Base-by-base conservation (phyloP, 2,888 invertebrate genomes). In the Drosophila villosipedis region DNA sequence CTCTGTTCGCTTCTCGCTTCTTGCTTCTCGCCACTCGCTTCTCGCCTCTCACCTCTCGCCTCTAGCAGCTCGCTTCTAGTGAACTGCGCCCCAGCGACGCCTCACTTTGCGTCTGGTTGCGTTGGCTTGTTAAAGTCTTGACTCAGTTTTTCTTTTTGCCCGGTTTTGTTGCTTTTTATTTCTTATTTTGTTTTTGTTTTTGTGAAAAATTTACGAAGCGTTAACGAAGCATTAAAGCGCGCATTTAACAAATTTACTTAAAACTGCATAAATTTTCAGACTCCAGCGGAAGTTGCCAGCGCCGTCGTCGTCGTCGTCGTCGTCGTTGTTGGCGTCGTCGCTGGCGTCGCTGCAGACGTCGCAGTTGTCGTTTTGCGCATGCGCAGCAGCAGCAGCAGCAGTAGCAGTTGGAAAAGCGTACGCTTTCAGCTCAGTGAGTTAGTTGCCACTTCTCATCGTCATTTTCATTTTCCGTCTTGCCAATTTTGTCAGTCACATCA, bases 171-270 rank as follows among this genome's bases (percentile, higher is more conserved):
- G 52, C 22, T n/a, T 50, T 66, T 28, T 49, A 12, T 39, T 54
- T 73, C 71, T 65, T 72, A 60, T 50, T 19, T 64, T 35, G 43
- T 50, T 59, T 60, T 80, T 69, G 53, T 77, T 83, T 81, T 89
- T 84, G 82, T 89, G 83, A 90, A 89, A 90, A 89, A 83, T 90
- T 82, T 89, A 88, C 89, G 89, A 91, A 91, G 90, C 91, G 91
- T 91, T 87, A 92, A 91, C 92, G 92, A 92, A 91, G 91, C 92
- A 92, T 92, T 92, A 92, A 92, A 92, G 92, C 92, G 92, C 91
- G 84, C 92, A 91, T 92, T 92, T 92, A 92, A 92, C 92, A 91
- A 91, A 91, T 92, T 91, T 92, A 91, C 89, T 90, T 87, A 89
- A 91, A 91, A 91, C 89, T 90, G 89, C 91, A 91, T 90, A 89